Base-by-base conservation (phyloP, 2,888 invertebrate species). In the Nemurella pictetii region DNA sequence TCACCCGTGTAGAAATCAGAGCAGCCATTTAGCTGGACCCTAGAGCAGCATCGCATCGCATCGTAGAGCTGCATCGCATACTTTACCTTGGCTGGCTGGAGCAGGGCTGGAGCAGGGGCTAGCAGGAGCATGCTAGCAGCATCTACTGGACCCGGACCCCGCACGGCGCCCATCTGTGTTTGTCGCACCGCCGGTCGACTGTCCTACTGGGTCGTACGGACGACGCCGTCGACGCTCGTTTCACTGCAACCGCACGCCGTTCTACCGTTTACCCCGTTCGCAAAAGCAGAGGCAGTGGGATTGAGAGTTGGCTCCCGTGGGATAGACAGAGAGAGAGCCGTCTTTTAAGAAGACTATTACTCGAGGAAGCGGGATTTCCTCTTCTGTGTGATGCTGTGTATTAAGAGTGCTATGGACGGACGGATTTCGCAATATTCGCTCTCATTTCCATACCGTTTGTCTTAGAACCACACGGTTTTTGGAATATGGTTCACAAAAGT, bases 1-100 rank as follows among this genome's bases (percentile, higher is more conserved):
- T 78, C 78, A 78, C 78, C 30, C 78, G 78, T 29, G 78, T 78
- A 27, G 78, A 78, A 78, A 78, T 78, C 78, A 78, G 78, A 78
- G 78, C 78, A 78, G 78, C 78, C 78, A 78, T 78, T 78, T 30
- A 78, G 78, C 30, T 78, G 78, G 9, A 55, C 15, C 55, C 55
- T 7, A 3, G 55, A 55, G 5, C 20, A 55, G 9, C 55, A 1
- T 55, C 12, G 55, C 55, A n/a, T n/a, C n/a, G n/a, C n/a, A n/a
- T n/a, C n/a, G n/a, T n/a, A n/a, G n/a, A n/a, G n/a, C n/a, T 7
- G 55, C 20, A 55, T 55, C 55, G 15, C 32, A 9, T 32, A 32
- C 55, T 12, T 55, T 55, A 55, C 55, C 55, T 55, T 55, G 55
- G 15, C 20, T 2, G 15, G 55, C n/a, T n/a, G n/a, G n/a, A n/a